Percentiles rank a stretch among this genome's conserved stretches.
Conservation (phyloP, 2,797 vertebrate genomes). For the Spinus pinus region DNA sequence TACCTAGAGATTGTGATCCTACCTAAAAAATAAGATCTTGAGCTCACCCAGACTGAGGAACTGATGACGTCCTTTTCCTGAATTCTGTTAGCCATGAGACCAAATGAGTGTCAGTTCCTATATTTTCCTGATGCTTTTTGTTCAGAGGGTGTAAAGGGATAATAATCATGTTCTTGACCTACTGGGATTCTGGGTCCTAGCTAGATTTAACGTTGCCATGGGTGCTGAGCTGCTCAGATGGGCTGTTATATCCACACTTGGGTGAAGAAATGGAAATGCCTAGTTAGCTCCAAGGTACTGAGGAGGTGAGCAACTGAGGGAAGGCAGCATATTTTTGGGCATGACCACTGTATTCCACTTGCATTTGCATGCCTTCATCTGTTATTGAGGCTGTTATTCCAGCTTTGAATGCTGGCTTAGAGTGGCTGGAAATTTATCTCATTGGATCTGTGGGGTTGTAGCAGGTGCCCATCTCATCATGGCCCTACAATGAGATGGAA, state of each 20-base stretch:
- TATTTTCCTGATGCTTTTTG: background rate
- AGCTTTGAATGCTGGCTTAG: background rate
- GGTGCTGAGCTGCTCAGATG: background rate
- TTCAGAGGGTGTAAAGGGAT: background rate
- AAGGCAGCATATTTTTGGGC: background rate
- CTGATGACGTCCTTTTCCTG: background rate
- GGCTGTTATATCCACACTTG: background rate
- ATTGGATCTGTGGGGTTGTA: background rate
- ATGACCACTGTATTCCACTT: background rate
- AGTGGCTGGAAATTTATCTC: background rate
- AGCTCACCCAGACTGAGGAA: background rate
- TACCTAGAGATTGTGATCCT: background rate
- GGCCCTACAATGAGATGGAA: background rate
- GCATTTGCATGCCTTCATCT: background rate
- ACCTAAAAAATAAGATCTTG: background rate
- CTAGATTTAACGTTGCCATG: background rate
- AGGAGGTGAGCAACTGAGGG: background rate
- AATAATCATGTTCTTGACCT: background rate
- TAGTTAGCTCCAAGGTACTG: background rate
- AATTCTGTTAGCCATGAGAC: background rate
- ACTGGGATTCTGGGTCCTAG: background rate
- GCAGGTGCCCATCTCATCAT: background rate
- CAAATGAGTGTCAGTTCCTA: background rate
- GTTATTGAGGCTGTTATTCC: background rate
- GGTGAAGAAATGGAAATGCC: background rate